Conservation (phyloP, 2,113 vertebrate species). For the Furnarius figulus region DNA sequence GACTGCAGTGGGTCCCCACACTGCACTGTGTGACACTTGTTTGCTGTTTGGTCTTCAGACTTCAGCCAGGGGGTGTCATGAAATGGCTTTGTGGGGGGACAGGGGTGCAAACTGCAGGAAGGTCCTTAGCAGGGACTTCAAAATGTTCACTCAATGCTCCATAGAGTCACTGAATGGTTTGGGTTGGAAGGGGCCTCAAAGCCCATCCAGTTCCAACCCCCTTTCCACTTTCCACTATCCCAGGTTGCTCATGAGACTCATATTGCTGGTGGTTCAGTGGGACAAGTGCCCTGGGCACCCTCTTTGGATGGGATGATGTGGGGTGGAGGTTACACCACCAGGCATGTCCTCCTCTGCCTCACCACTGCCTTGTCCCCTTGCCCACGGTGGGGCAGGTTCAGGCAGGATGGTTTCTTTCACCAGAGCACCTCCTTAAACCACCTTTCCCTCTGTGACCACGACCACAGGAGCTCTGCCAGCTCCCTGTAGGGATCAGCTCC, state of each 20-base stretch:
- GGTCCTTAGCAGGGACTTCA: neutral
- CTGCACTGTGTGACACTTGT: rapidly evolving
- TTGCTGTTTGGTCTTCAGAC: neutral
- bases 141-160: neutral
- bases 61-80: neutral
- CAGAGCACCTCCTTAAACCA: neutral
- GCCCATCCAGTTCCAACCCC: neutral
- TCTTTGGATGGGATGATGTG: neutral
- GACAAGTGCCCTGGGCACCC: neutral
- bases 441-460: neutral
- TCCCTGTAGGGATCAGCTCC: neutral
- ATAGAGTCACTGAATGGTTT: neutral
- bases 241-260: neutral
- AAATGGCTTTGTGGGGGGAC: neutral
- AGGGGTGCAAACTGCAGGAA: neutral
- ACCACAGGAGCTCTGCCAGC: neutral
- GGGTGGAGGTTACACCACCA: neutral
- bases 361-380: neutral
- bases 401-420: neutral
- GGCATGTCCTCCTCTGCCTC: neutral
- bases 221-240: neutral
- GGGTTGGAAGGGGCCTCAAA: neutral
- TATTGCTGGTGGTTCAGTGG: too few species aligned
- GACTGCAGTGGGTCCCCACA: neutral
- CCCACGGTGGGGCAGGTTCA: neutral